Evolutionary conservation across 2,113 vertebrate species (phyloP).

Genomic region (Cinclus cinclus): DNA sequence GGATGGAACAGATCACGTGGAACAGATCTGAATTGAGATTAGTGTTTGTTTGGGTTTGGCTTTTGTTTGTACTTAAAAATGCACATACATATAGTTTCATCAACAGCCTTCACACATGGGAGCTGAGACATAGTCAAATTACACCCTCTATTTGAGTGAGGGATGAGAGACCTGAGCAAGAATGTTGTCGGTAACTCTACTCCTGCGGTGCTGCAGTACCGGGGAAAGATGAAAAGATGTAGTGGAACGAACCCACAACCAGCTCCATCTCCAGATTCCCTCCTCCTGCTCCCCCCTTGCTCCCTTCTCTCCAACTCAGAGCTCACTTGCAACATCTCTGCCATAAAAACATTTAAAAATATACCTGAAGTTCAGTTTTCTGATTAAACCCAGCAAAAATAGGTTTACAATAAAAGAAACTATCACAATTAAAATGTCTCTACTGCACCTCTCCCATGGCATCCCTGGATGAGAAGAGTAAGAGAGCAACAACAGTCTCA

Average conservation of each 20-base stretch:
- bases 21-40: neutral
- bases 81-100: neutral
- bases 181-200: slow-evolving; percentile 58
- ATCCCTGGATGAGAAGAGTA: neutral
- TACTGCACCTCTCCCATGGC: neutral
- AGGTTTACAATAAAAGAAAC: neutral
- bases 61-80: slow-evolving; percentile 7
- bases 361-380: neutral
- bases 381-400: neutral
- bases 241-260: neutral
- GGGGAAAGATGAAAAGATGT: slow-evolving; percentile 56
- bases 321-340: neutral
- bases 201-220: neutral
- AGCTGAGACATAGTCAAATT: slow-evolving; percentile 61
- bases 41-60: neutral
- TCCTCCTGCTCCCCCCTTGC: fast-evolving
- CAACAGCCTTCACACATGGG: slow-evolving; percentile 29
- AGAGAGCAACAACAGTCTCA: neutral
- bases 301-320: neutral
- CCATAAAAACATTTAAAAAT: neutral
- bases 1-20: neutral
- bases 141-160: slow-evolving; percentile 65
- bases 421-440: neutral
- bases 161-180: slow-evolving; percentile 63
- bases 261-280: neutral